Base-by-base conservation (phyloP, 2,113 vertebrate genomes). In the Scortum barcoo region DNA sequence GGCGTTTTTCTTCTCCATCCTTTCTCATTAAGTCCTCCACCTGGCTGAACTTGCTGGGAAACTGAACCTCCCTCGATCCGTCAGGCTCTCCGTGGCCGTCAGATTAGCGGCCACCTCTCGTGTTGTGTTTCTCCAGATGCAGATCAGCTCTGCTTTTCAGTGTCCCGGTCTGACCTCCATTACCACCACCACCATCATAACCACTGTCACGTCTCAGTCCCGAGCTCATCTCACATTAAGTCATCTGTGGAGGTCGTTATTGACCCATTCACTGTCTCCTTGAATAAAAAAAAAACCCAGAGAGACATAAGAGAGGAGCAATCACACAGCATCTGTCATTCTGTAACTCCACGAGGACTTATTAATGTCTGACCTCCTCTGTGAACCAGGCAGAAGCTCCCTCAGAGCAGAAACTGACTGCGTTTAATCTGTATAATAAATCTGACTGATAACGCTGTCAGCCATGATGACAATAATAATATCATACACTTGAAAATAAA, bases 1-100 rank as follows among this genome's bases (percentile, higher is more conserved):
- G 33, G 54, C 61, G n/a, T 60, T 74, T 69, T 10, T 77, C 61
- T 40, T 80, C 61, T 87, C 62, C 65, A 63, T 20, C 53, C 70
- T 38, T 54, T 19, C 36, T 78, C n/a, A 66, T 81, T 50, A 78
- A 62, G 48, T 44, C 72, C 26, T 1, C 67, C 61, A 68, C 30
- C 61, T 26, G 73, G 33, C 0, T 48, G 46, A 48, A 48, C 12
- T 13, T 19, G 7, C 46, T 50, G 17, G 11, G n/a, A n/a, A n/a
- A 20, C 46, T 63, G 40, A 20, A 24, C 51, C 60, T 54, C 17
- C 2, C 46, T 19, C 46, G 19, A 19, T 69, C 40, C 54, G 7
- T 26, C 61, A 3, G 48, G 38, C 46, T 61, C 54, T 54, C 74
- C 5, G 50, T n/a, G 70, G 54, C 26, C 51, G 7, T 84, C 53